Conservation (phyloP, 2,113 vertebrate species). For the Picathartes gymnocephalus region DNA sequence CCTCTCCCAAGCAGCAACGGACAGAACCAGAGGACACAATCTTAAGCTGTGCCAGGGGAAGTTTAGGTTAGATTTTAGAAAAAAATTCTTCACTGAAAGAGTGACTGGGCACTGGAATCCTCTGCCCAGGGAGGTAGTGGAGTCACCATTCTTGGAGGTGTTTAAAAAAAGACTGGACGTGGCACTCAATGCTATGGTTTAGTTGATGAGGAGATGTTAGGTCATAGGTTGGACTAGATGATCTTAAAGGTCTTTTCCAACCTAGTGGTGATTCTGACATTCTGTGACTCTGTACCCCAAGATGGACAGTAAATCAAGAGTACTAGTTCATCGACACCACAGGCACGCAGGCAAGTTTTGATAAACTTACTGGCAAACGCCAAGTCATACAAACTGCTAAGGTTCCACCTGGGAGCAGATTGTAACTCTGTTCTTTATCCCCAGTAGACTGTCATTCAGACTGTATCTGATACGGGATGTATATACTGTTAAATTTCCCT, state of each 20-base stretch:
- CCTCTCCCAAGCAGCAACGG: not conserved
- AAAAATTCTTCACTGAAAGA: not conserved
- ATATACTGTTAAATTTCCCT: not conserved
- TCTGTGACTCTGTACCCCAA: not conserved
- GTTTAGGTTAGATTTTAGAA: not conserved
- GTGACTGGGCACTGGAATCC: not conserved
- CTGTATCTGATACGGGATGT: not conserved
- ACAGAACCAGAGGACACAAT: not conserved
- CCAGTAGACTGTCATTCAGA: not conserved
- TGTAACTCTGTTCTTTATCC: not conserved
- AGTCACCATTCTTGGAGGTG: not conserved
- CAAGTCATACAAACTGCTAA: not conserved
- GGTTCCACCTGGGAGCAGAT: not conserved
- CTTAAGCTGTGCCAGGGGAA: not conserved
- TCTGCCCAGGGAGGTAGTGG: not conserved
- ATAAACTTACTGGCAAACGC: not conserved
- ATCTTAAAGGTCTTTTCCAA: not conserved
- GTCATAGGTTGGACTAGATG: not conserved
- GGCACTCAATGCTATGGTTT: not conserved
- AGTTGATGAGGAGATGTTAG: not conserved
- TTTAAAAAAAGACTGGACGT: too few relatives aligned
- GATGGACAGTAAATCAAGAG: not conserved
- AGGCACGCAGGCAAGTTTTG: not conserved
- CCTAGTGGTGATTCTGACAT: too few relatives aligned
- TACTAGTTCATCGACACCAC: not conserved